Conservation (phyloP, 2,888 invertebrate species). For the Pseudococcus longispinus region DNA sequence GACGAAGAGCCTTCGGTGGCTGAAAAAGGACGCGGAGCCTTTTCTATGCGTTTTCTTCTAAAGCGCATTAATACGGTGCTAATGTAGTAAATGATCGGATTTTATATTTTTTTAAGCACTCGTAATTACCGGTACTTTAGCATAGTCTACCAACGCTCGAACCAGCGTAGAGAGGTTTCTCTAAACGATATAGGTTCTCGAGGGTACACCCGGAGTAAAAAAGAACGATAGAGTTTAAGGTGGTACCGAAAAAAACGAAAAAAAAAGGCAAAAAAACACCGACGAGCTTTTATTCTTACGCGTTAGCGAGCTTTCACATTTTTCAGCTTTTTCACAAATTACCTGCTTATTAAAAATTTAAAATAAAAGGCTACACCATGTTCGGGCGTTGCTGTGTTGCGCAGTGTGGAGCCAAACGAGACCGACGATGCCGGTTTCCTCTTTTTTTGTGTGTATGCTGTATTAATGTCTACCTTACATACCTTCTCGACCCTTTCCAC, state of each 20-base stretch:
- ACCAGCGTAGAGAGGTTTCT: background rate
- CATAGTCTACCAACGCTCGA: background rate
- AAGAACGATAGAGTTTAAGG: background rate
- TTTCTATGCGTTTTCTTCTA: background rate
- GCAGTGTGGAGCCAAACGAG: background rate
- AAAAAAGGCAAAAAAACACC: background rate
- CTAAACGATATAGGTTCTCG: background rate
- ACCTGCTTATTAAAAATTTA: slow-evolving; percentile 40
- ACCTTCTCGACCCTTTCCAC: background rate
- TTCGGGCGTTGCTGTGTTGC: background rate
- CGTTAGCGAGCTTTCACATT: slow-evolving; percentile 19
- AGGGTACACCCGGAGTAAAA: too few relatives aligned
- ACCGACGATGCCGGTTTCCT: background rate
- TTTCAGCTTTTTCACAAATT: slow-evolving; percentile 42
- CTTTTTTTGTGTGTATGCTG: background rate
- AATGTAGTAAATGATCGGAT: slow-evolving; percentile 46
- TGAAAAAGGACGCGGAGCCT: background rate
- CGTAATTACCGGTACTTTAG: slow-evolving; percentile 31
- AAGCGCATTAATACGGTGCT: slow-evolving; percentile 35
- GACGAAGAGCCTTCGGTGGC: background rate
- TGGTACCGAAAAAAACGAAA: background rate
- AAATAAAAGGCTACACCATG: background rate
- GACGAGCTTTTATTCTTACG: slow-evolving; percentile 32
- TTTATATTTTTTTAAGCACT: slow-evolving; percentile 38
- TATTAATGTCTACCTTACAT: background rate